Evolutionary conservation across 2,888 invertebrate genomes (phyloP), one percentile per base, ranked within the genome.

Genomic region (Agriopis leucophaearia): DNA sequence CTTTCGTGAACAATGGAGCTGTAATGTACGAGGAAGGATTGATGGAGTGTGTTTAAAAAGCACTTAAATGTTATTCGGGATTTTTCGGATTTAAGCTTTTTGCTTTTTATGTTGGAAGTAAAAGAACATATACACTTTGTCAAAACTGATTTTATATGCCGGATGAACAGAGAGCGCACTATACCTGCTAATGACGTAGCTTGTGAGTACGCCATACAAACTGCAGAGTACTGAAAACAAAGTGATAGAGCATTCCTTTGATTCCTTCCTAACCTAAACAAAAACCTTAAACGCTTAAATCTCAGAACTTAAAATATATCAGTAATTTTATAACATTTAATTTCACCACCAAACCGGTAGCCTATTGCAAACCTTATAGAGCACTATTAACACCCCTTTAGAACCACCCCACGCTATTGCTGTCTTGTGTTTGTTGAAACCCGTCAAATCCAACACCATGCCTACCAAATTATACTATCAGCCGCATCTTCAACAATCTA

Each of bases 1-100:
- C 18, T 70, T 70, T 65, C 48, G 58, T 44, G 59, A 69, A 69
- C 63, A 64, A 68, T 64, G 50, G 60, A 52, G 42, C 51, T 15
- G 9, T 40, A 64, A 59, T 60, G 59, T 56, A 36, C 18, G 61
- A 44, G 50, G 63, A 36, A 44, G 38, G 57, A 40, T 59, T 65
- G 54, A 38, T 65, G 38, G 66, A 38, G 56, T n/a, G 60, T 56
- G 60, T 56, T 38, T 44, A 48, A 45, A 45, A 38, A 48, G 40
- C 45, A n/a, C 27, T 27, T 27, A 27, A 27, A 27, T 50, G 50
- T 13, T 64, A 16, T 36, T 13, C n/a, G 40, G 27, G 44, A 16
- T 27, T 55, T 54, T 13, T 44, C n/a, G 42, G 6, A 8, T 16
- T 54, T 2, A 27, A 15, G n/a, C 7, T 15, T n/a, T 45, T 6